Evolutionary conservation across 2,888 invertebrate species (phyloP), one percentile per base, ranked within the genome.

Genomic region (Nymphalis urticae): DNA sequence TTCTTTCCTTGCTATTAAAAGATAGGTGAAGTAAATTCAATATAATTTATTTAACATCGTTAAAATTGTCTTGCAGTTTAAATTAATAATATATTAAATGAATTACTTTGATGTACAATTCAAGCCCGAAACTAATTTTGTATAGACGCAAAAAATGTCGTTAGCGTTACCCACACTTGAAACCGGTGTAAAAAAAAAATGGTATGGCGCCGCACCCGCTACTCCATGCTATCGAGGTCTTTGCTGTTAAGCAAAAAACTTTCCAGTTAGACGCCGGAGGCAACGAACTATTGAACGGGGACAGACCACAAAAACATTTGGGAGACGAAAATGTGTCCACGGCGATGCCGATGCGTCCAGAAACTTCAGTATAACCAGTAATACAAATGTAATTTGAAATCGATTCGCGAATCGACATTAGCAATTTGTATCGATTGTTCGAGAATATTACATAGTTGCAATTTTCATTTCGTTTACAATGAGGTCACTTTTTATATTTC

Each of bases 221-320:
- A 65, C 54, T 62, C 42, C 59, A n/a, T 53, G 53, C 27, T 76
- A 80, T 82, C 75, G 80, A 82, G 79, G 80, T 78, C 76, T 80
- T 73, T 71, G 64, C 58, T 72, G 69, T 69, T 62, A 62, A 70
- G 76, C 75, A 88, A 90, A 88, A 89, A 88, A 85, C 73, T 75
- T 81, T 85, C 82, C 89, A 85, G 89, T 89, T 89, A 89, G 80
- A 83, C 80, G 86, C 80, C 84, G 80, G 78, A 82, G 89, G 82
- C 89, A 87, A 85, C 84, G 87, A 86, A 87, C 87, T 82, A 82
- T 77, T 73, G 71, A 87, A 82, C 75, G 82, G 79, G 86, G 83
- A 76, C 86, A 79, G 73, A 73, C 66, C 75, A 82, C 80, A 87
- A 89, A 89, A 88, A 87, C 81, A 78, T 78, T 83, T 79, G 80